A percentile compares a stretch with the other conserved stretches of the same genome.
These are phyloP conservation scores for Channallabes apus DNA, from an alignment of 2,797 vertebrate species.

Conservation along the genomic window DNA sequence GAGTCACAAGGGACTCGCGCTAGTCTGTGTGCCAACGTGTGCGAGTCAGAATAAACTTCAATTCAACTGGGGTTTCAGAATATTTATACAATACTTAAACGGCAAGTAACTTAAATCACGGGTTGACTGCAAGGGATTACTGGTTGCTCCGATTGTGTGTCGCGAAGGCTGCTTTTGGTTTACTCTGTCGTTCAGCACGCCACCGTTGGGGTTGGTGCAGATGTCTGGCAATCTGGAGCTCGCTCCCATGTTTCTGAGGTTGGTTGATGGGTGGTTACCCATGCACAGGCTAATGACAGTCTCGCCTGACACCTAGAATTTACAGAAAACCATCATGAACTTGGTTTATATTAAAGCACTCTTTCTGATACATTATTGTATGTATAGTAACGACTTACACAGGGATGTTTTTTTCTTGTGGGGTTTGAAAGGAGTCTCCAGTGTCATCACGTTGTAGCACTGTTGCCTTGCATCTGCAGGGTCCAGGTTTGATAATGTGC, in stretches of 20 bases:
- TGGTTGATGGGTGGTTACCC: conserved; percentile 41
- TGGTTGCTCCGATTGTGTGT: not conserved
- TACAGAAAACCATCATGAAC: not conserved
- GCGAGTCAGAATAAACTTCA: conserved; percentile 39
- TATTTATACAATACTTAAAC: not conserved
- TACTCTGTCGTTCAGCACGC: conserved; percentile 9
- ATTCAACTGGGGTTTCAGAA: not conserved
- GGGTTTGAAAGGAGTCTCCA: not conserved
- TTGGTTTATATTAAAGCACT: not conserved
- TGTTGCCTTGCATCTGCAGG: not conserved
- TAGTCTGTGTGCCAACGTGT: conserved; percentile 32
- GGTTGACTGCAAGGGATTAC: not conserved
- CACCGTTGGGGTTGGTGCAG: conserved; percentile 1
- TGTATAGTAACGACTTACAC: not conserved
- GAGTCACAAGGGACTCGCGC: conserved; percentile 46
- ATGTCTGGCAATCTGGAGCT: conserved; percentile 35
- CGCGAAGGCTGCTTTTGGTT: not conserved
- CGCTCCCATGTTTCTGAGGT: conserved; percentile 25
- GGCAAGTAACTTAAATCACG: not conserved
- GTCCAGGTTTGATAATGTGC: no score
- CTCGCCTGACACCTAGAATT: not conserved
- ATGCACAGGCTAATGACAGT: conserved; percentile 32
- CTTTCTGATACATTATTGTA: not conserved
- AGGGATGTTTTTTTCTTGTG: not conserved
- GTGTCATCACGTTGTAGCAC: not conserved